Evolutionary conservation across 2,797 vertebrate species (phyloP).

Genomic region (Streptopelia turtur): DNA sequence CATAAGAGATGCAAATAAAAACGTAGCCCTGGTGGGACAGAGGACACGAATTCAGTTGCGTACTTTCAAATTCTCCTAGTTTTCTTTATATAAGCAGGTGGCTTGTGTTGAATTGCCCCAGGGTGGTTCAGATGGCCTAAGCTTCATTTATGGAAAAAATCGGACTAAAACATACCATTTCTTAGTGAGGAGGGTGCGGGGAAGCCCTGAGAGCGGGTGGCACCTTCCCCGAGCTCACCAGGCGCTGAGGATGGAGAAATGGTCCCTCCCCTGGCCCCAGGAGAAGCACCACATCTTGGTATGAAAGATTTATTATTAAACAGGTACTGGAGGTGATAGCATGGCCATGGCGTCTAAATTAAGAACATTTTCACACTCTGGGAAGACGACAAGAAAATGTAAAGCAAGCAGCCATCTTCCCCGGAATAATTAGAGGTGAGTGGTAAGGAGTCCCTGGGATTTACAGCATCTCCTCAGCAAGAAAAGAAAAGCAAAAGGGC

Average conservation of each 20-base stretch:
- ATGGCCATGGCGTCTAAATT: constrained; percentile 28
- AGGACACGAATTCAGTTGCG: not conserved
- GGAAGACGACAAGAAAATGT: constrained; percentile 29
- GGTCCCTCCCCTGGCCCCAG: not conserved
- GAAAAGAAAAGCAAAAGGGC: not conserved
- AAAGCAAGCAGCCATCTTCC: constrained; percentile 7
- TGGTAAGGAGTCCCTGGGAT: not conserved
- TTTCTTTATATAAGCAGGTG: not conserved
- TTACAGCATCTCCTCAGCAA: rapidly evolving
- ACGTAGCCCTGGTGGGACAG: not conserved
- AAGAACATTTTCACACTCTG: constrained; percentile 43
- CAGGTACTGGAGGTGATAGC: constrained; percentile 48
- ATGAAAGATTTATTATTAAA: constrained; percentile 48
- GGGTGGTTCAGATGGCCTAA: not conserved
- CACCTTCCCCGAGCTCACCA: not conserved
- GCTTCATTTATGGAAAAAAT: not conserved
- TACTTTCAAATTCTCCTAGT: not conserved
- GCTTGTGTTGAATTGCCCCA: not conserved
- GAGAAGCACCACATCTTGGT: not conserved
- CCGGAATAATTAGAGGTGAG: constrained; percentile 32
- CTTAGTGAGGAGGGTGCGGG: not conserved
- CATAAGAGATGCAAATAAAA: constrained; percentile 17
- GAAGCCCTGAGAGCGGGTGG: rapidly evolving
- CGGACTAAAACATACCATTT: not conserved
- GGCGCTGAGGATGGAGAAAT: not conserved